These are phyloP conservation scores for Dreissena polymorpha DNA, from an alignment of 1,140 invertebrate genomes.

Conservation along the genomic window DNA sequence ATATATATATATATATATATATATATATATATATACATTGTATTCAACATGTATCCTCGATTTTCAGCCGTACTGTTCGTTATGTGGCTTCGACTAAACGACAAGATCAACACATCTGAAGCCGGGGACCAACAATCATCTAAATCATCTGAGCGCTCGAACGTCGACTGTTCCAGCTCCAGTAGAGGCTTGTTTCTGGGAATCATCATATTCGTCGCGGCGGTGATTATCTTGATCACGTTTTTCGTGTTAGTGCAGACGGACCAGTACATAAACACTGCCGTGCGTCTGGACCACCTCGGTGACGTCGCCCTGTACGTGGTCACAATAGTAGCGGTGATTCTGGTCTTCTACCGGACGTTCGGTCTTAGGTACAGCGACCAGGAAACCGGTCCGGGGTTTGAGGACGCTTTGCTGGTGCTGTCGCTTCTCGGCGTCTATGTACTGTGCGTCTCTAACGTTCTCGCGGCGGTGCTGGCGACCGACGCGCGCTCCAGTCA, in stretches of 20 bases:
- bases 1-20: too few relatives aligned
- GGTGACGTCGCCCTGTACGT: constrained; percentile 63
- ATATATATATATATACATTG: too few relatives aligned
- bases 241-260: constrained; percentile 88
- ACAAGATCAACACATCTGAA: constrained; percentile 2
- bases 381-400: constrained; percentile 81
- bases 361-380: constrained; percentile 51
- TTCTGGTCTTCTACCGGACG: constrained; percentile 64
- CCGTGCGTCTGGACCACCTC: constrained; percentile 65
- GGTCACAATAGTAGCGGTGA: constrained; percentile 61
- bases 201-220: constrained; percentile 90
- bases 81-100: constrained; percentile 81
- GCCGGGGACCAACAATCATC: constrained; percentile 26
- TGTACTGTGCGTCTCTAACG: constrained; percentile 94
- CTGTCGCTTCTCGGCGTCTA: constrained; percentile 95
- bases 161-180: constrained; percentile 88
- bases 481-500: constrained; percentile 81
- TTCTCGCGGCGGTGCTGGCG: constrained; percentile 90
- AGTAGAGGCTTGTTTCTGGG: constrained; percentile 95
- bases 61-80: constrained; percentile 93
- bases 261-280: constrained; percentile 53
- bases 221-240: constrained; percentile 95
- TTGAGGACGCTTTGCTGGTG: constrained; percentile 94
- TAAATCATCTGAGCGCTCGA: constrained; percentile 54
- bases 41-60: too few relatives aligned